Conservation (phyloP, 2,888 invertebrate genomes). For the Drosophila longiperda region DNA sequence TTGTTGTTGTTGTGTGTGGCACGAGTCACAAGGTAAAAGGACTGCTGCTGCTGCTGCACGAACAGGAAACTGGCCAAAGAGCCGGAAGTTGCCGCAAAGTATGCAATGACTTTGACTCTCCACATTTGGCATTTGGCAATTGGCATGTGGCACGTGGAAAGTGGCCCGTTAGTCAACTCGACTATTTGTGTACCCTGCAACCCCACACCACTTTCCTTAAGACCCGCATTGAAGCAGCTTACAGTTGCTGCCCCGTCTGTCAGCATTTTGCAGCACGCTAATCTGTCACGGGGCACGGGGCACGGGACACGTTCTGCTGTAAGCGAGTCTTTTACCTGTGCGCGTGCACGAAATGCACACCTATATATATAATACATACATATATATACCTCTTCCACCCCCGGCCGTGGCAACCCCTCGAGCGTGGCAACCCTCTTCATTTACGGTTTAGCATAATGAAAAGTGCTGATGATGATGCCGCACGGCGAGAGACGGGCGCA, state of each 20-base stretch:
- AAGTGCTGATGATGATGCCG: constrained; percentile 75
- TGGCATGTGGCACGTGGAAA: constrained; percentile 32
- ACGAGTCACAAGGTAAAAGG: constrained; percentile 58
- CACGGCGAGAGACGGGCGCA: constrained; percentile 31
- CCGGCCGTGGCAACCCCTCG: constrained; percentile 2
- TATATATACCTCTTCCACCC: not conserved
- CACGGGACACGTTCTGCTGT: not conserved
- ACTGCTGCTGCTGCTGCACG: constrained; percentile 33
- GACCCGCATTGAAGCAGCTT: constrained; percentile 65
- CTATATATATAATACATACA: constrained; percentile 2
- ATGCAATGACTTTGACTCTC: constrained; percentile 63
- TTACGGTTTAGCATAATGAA: constrained; percentile 79
- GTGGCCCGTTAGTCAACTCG: constrained; percentile 15
- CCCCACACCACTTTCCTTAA: not conserved
- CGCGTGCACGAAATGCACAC: constrained; percentile 45
- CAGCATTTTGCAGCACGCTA: constrained; percentile 71
- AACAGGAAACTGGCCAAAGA: constrained; percentile 69
- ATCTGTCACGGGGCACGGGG: constrained; percentile 59
- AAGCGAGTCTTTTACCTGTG: constrained; percentile 59
- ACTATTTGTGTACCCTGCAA: constrained; percentile 4
- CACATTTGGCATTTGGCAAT: constrained; percentile 43
- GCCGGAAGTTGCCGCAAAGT: constrained; percentile 78
- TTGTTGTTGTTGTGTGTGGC: constrained; percentile 30
- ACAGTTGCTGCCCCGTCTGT: constrained; percentile 64
- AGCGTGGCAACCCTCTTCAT: constrained; percentile 71